Percentiles rank a stretch among this genome's conserved stretches.
Evolutionary conservation across 92 coral and sea anemone genomes (phyloP).

Genomic region (Phenganax subtilis): DNA sequence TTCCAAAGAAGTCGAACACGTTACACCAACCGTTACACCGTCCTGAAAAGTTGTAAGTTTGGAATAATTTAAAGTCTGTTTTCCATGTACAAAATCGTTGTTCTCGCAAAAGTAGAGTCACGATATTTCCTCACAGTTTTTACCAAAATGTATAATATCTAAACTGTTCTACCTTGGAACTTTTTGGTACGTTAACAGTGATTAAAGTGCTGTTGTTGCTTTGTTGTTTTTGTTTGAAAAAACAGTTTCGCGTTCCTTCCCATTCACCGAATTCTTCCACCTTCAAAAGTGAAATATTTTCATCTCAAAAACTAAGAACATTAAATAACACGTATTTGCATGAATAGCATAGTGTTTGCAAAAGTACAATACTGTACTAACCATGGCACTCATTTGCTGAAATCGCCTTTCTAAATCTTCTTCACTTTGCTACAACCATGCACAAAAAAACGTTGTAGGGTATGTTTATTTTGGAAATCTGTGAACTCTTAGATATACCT

Average conservation of each 20-base stretch:
- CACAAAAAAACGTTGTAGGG: too few relatives aligned
- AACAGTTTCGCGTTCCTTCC: background rate
- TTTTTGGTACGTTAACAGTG: background rate
- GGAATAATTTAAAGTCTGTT: background rate
- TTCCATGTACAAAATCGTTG: too few relatives aligned
- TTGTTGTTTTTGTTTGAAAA: background rate
- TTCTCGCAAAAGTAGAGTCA: too few relatives aligned
- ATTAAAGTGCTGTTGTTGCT: background rate
- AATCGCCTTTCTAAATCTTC: background rate
- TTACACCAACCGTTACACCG: background rate
- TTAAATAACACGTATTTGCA: background rate
- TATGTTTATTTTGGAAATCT: too few relatives aligned
- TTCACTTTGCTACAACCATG: background rate
- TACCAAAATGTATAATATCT: background rate
- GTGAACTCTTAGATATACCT: too few relatives aligned
- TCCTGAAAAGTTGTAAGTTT: background rate
- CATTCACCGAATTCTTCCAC: background rate
- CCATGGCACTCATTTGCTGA: background rate
- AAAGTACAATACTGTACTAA: background rate
- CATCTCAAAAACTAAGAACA: background rate
- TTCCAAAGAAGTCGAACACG: conserved; percentile 1
- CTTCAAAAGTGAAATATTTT: background rate
- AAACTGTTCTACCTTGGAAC: background rate
- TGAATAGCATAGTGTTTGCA: background rate
- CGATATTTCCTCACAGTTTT: too few relatives aligned